Conservation (phyloP, 2,888 invertebrate genomes). For the Aporophyla nigra region DNA sequence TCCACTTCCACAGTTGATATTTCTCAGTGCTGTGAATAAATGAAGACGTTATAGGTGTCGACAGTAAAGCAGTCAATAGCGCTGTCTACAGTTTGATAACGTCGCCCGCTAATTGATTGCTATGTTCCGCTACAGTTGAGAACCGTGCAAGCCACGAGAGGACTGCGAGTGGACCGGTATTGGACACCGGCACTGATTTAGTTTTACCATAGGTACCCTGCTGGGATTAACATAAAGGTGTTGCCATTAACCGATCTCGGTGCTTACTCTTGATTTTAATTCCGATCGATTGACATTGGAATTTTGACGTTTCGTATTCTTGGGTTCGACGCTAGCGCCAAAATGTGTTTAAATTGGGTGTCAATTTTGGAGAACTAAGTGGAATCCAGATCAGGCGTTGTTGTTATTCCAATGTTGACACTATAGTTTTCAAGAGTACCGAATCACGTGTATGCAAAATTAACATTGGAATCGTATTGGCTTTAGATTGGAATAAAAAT, state of each 20-base stretch:
- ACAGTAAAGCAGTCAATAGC: slow-evolving; percentile 38
- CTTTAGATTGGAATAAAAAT: too few species aligned
- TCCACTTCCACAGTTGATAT: background rate
- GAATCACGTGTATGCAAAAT: too few species aligned
- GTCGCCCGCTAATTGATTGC: slow-evolving; percentile 58
- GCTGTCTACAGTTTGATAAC: slow-evolving; percentile 47
- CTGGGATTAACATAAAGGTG: background rate
- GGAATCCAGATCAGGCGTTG: too few species aligned
- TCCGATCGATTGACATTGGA: too few species aligned
- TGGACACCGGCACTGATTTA: background rate
- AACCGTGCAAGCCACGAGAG: slow-evolving; percentile 3
- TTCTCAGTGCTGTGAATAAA: slow-evolving; percentile 7
- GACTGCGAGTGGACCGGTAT: background rate
- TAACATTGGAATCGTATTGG: too few species aligned
- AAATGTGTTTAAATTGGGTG: too few species aligned
- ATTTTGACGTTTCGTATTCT: too few species aligned
- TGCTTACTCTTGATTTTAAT: too few species aligned
- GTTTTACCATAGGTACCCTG: background rate
- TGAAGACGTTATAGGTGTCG: slow-evolving; percentile 40
- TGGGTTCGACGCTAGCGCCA: too few species aligned
- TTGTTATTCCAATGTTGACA: too few species aligned
- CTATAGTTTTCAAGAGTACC: too few species aligned
- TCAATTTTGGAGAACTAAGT: too few species aligned
- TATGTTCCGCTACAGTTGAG: slow-evolving; percentile 57
- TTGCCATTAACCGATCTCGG: background rate